Percentiles rank a stretch among this genome's conserved stretches.
phyloP scores from a whole-genome alignment of 2,888 invertebrate species.

The Seira ritae region DNA sequence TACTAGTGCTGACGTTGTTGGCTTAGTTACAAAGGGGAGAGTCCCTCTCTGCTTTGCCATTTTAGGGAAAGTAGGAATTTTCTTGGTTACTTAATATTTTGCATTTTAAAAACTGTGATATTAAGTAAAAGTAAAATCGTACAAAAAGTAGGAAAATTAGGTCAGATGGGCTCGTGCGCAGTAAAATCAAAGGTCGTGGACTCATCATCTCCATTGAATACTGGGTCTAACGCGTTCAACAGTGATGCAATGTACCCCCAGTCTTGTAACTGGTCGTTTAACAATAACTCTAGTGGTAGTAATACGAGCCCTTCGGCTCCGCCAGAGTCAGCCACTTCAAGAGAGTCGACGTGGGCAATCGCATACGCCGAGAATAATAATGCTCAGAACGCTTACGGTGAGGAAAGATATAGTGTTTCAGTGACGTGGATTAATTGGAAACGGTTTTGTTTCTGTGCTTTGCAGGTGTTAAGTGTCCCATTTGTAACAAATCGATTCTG shows the following conservation, averaged over 20 bases:
- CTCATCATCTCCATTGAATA: neutral
- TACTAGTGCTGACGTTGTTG: no score
- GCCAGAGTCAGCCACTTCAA: neutral
- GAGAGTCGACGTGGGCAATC: conserved; percentile 27
- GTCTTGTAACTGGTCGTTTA: conserved; percentile 35
- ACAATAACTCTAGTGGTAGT: conserved; percentile 11
- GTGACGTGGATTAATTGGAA: conserved; percentile 20
- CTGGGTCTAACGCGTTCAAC: conserved; percentile 20
- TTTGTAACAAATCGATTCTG: conserved; percentile 98
- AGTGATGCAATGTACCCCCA: conserved; percentile 21
- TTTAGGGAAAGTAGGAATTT: no score
- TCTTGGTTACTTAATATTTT: no score
- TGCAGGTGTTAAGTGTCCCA: conserved; percentile 98
- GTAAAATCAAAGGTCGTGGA: conserved; percentile 64
- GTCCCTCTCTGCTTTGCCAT: no score
- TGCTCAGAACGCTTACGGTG: conserved; percentile 38
- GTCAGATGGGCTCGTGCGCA: conserved; percentile 68
- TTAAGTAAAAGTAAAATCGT: neutral
- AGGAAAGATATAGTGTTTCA: no score
- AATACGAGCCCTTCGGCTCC: conserved; percentile 39
- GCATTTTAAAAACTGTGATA: neutral
- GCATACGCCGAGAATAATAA: conserved; percentile 29
- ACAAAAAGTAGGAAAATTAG: neutral
- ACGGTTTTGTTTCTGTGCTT: neutral
- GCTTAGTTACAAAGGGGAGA: no score